These are phyloP conservation scores for Nephrotoma guestfalica DNA, from an alignment of 2,888 invertebrate species.

Conservation along the genomic window DNA sequence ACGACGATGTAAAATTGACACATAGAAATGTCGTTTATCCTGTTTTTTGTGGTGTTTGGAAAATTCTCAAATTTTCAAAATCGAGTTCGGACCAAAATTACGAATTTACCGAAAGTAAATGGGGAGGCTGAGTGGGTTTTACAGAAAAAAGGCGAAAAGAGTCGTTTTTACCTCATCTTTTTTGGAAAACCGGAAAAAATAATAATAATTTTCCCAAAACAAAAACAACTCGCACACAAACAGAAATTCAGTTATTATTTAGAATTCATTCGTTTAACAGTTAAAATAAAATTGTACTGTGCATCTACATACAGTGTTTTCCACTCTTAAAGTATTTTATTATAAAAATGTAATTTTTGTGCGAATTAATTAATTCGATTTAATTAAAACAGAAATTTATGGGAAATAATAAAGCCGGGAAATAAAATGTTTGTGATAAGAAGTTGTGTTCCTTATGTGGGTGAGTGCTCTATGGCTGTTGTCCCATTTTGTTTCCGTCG, in stretches of 20 bases:
- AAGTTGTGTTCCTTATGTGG: slow-evolving; percentile 15
- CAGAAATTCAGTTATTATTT: neutral
- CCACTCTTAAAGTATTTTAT: neutral
- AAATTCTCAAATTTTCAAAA: neutral
- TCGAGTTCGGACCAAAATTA: neutral
- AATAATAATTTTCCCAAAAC: neutral
- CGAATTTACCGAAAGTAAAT: neutral
- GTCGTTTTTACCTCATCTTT: neutral
- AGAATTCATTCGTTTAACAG: neutral
- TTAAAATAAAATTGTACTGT: neutral
- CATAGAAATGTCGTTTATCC: neutral
- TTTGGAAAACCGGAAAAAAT: neutral
- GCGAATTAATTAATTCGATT: neutral
- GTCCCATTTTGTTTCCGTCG: neutral
- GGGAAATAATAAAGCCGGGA: neutral
- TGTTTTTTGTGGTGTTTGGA: neutral
- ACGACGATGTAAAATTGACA: neutral
- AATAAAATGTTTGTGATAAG: slow-evolving; percentile 15
- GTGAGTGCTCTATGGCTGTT: slow-evolving; percentile 10
- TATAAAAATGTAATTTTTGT: neutral
- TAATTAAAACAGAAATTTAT: neutral
- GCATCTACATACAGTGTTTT: neutral
- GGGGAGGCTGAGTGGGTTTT: neutral
- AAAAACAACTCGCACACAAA: neutral
- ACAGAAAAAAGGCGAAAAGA: neutral